These are phyloP conservation scores for Diceros bicornis DNA, from an alignment of 2,797 vertebrate species.

Conservation along the genomic window DNA sequence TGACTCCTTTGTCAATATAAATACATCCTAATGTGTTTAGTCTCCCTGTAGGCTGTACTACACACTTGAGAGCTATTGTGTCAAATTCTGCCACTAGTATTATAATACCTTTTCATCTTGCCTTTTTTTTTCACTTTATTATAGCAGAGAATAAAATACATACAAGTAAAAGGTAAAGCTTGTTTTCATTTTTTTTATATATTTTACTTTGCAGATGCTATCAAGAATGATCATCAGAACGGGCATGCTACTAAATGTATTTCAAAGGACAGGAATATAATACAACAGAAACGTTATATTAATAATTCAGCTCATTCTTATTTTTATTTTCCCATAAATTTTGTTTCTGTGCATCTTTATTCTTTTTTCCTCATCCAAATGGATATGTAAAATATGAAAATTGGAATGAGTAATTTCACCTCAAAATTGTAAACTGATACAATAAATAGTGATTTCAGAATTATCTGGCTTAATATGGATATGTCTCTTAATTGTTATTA, in stretches of 20 bases:
- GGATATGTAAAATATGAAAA: neutral
- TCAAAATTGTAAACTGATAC: neutral
- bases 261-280: constrained; percentile 3
- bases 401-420: constrained; percentile 8
- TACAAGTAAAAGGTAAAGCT: neutral
- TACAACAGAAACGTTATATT: neutral
- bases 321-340: constrained; percentile 73
- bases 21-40: constrained; percentile 74
- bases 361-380: neutral
- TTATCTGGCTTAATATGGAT: neutral
- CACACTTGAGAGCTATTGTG: constrained; percentile 70
- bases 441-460: constrained; percentile 34
- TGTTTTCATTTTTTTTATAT: constrained; percentile 62
- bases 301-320: constrained; percentile 62
- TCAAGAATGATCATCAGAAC: constrained; percentile 31
- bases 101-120: constrained; percentile 32
- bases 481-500: neutral
- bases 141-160: constrained; percentile 30
- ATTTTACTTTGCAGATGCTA: constrained; percentile 61
- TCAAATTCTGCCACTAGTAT: constrained; percentile 65
- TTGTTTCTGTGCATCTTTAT: constrained; percentile 77
- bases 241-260: neutral
- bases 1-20: constrained; percentile 81
- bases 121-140: neutral
- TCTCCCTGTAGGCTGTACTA: constrained; percentile 65